Evolutionary conservation across 2,113 vertebrate genomes (phyloP).

Genomic region (Malurus alboscapulatus): DNA sequence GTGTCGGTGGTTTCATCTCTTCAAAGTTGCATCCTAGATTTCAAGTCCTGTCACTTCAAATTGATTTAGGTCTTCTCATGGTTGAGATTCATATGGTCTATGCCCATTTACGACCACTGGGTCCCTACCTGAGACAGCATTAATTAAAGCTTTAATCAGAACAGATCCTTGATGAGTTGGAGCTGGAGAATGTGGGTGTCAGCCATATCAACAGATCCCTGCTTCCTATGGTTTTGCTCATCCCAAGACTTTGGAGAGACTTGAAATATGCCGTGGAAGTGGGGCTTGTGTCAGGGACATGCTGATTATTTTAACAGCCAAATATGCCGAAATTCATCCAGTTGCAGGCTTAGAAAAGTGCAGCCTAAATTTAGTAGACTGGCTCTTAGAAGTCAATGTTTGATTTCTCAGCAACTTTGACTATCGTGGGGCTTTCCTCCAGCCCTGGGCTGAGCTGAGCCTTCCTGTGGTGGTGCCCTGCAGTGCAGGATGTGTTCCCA

Average conservation of each 20-base stretch:
- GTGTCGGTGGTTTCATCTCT: background rate
- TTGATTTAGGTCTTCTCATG: background rate
- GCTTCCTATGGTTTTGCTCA: background rate
- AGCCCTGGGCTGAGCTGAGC: background rate
- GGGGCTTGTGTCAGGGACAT: background rate
- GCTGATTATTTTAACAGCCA: background rate
- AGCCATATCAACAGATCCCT: background rate
- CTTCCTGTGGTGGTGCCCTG: background rate
- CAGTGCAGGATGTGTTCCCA: background rate
- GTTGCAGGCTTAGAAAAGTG: background rate
- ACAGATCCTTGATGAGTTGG: background rate
- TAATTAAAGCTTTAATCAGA: background rate
- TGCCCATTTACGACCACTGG: background rate
- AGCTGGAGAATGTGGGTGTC: background rate
- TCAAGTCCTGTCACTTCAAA: background rate
- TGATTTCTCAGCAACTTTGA: background rate
- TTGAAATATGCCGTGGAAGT: background rate
- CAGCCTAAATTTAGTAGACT: background rate
- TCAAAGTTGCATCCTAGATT: background rate
- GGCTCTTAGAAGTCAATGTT: background rate
- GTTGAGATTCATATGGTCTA: background rate
- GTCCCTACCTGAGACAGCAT: background rate
- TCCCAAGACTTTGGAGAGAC: background rate
- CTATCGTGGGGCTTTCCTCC: background rate
- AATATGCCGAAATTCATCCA: background rate